phyloP scores from a whole-genome alignment of 2,797 vertebrate species.

The Coregonus suidteri region DNA sequence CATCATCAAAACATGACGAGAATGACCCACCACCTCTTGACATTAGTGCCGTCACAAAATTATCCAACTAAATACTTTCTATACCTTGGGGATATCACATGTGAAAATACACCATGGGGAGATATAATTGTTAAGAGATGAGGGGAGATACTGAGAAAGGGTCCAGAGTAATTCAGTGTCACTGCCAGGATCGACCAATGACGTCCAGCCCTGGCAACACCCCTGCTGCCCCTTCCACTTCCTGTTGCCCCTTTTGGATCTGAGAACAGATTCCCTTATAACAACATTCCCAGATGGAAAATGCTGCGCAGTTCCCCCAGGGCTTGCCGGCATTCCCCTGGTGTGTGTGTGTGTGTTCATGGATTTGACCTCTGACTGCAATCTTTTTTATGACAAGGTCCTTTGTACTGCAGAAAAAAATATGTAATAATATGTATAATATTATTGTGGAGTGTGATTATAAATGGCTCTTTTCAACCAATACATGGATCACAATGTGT shows the following conservation, averaged over 20 bases:
- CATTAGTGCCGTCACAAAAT: not conserved
- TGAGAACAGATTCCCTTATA: conserved; percentile 12
- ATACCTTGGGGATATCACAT: not conserved
- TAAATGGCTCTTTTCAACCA: not conserved
- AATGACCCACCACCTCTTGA: not conserved
- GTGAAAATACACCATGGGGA: not conserved
- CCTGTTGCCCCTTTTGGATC: not conserved
- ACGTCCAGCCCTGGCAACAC: not conserved
- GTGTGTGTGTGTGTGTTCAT: not conserved
- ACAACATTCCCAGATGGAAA: conserved; percentile 18
- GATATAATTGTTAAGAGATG: not conserved
- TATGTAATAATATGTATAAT: not conserved
- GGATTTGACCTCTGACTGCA: not conserved
- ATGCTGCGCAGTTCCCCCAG: not conserved
- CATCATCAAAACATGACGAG: not conserved
- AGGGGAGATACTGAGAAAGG: not conserved
- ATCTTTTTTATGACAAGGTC: not conserved
- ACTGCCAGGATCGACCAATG: not conserved
- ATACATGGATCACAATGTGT: not conserved
- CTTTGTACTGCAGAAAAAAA: not conserved
- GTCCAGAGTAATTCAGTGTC: not conserved
- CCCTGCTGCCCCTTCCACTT: conserved; percentile 5
- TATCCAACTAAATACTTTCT: not conserved
- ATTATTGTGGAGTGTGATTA: not conserved
- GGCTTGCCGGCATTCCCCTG: not conserved